Conservation (phyloP, 1,140 invertebrate genomes). For the Cataglyphis hispanica region DNA sequence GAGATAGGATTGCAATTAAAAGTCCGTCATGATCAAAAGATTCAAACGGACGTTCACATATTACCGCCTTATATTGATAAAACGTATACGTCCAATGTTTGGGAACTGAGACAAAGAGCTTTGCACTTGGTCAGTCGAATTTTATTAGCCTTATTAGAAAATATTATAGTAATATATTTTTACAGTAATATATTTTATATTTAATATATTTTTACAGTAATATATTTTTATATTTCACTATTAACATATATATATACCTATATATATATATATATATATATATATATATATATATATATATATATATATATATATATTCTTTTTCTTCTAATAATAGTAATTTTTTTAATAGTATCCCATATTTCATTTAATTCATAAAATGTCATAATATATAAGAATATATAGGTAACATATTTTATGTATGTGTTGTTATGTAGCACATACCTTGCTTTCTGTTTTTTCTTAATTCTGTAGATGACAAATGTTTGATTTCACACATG, state of each 20-base stretch:
- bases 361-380: slow-evolving; percentile 2
- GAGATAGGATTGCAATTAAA: slow-evolving; percentile 65
- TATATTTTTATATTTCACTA: no score
- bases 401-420: not conserved
- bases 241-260: no score
- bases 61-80: slow-evolving; percentile 88
- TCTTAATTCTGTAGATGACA: not conserved
- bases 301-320: no score
- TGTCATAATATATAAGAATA: not conserved
- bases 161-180: no score
- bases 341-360: not conserved
- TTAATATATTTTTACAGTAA: no score
- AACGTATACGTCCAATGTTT: slow-evolving; percentile 92
- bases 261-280: no score
- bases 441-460: not conserved
- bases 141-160: not conserved
- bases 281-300: no score
- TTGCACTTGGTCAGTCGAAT: slow-evolving; percentile 89
- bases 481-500: slow-evolving; percentile 17
- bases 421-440: not conserved
- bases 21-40: slow-evolving; percentile 86
- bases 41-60: slow-evolving; percentile 91
- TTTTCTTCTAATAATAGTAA: not conserved
- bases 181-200: no score
- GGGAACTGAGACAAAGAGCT: slow-evolving; percentile 91